Base-by-base conservation (phyloP, 2,797 vertebrate species). In the Argyrosomus regius region DNA sequence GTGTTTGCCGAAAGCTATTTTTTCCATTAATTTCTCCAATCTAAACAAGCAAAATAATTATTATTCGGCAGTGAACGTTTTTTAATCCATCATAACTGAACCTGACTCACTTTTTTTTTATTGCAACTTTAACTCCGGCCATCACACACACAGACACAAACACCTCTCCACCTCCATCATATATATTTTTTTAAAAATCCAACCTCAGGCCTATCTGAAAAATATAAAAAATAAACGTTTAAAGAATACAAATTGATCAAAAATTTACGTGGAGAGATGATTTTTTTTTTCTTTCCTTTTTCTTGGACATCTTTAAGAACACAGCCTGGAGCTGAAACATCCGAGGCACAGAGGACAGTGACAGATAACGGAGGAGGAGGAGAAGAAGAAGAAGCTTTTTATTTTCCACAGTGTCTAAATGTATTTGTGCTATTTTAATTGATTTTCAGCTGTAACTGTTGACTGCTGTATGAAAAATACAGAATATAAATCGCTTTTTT, bases 261-360 rank as follows among this genome's bases (percentile, higher is more conserved):
- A 0, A 35, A 71, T 22, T 9, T 62, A 76, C 20, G 46, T 10
- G 41, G 31, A 75, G 20, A 62, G 66, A 52, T 75, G 54, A 67
- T 54, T 73, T 52, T 60, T 77, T 57, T 14, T 61, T 67, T 14
- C 16, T 31, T 9, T 10, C 17, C 31, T 17, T 60, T 73, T 79
- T 77, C 61, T 77, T 81, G 83, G 79, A 83, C 77, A 81, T 81
- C 31, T 87, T 87, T 56, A 77, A 85, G 83, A 76, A 85, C 49
- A 73, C 53, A 74, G 78, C 83, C 79, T 65, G 77, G 1, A 75
- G 88, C 78, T 45, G 87, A 79, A 76, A 3, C 31, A 84, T 72
- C 66, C 31, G 85, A 85, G 64, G 61, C 74, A 35, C 72, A 17
- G 68, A 80, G 85, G 77, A 81, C 75, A 83, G 73, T 14, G 74